Evolutionary conservation across 2,888 invertebrate genomes (phyloP), one percentile per base, ranked within the genome.

Genomic region (Nectonema munidae): DNA sequence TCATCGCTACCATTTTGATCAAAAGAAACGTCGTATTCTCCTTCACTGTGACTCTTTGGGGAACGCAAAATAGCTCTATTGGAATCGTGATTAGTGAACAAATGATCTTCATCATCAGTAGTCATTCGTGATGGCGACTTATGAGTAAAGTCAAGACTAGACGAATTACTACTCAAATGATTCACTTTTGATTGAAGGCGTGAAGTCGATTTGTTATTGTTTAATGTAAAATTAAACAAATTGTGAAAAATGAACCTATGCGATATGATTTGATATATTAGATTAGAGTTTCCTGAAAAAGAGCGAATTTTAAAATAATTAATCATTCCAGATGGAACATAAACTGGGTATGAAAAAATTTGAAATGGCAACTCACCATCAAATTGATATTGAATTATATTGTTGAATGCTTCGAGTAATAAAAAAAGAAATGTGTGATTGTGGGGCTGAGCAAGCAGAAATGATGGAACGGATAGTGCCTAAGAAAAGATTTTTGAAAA

Each of bases 401-500:
- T 95, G 59, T 95, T 99, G 59, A 95, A 95, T 53, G 89, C 83
- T 63, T 99, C 95, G 38, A 99, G 63, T 36, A 95, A 61, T 59
- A 95, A 89, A 62, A 95, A 95, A 6, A 95, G 81, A 44, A 95
- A 65, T 55, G 95, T 89, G 56, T 99, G 86, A 55, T 95, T 86
- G 28, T 76, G 75, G 2, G 83, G 72, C 32, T 75, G 71, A 3
- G 83, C 77, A 55, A 83, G 79, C 47, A 99, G 63, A 61, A 95
- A 99, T 89, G 95, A 95, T 0, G 89, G 86, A 1, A 89, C 89
- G 54, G 81, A 77, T 61, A 95, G 95, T 18, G 86, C 86, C 57
- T 95, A 89, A 42, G 95, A 60, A 35, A 99, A 63, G 58, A 99
- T 95, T n/a, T n/a, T n/a, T n/a, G n/a, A n/a, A n/a, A n/a, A n/a